Evolutionary conservation across 2,113 vertebrate genomes (phyloP), one percentile per base, ranked within the genome.

Genomic region (Podocnemis expansa): DNA sequence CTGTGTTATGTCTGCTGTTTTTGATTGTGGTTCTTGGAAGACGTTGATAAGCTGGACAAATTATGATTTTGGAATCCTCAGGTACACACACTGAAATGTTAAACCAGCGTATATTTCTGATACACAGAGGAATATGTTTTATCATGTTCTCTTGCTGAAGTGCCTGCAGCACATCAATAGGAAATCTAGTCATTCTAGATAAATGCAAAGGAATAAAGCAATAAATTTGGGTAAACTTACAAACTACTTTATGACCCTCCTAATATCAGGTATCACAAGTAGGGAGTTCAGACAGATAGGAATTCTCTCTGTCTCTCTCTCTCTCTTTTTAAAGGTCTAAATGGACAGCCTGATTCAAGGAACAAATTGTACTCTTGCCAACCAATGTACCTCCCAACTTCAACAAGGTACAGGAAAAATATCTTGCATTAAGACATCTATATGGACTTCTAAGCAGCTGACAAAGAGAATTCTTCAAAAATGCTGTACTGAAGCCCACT

Each of bases 21-120:
- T 81, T 94, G 79, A 93, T 85, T 38, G 45, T 9, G 24, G n/a
- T 87, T 63, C 55, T 85, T 51, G 54, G 49, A 78, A 90, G 80
- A 19, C 27, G 90, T 14, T 38, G 19, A 90, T 31, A 85, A 31
- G 45, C 17, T 22, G 22, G 49, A 81, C 4, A 93, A 95, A 91
- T 94, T 78, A 89, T 58, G 82, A 89, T 89, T 91, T 70, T 86
- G 49, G 12, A 45, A 85, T 85, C 75, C 83, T 41, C 84, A 85
- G 67, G 8, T 21, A 38, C 21, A 14, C 17, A 2, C n/a, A 60
- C 6, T 60, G 84, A 93, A 86, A 80, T 88, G 54, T 91, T 82
- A 88, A 92, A 82, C 29, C n/a, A 87, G 22, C 13, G 45, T 84
- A 17, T 67, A 92, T 54, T 97, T 86, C 78, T 87, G 67, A 85